phyloP scores from a whole-genome alignment of 37 sponge, comb jelly and placozoan genomes.

The Aplysina aerophoba region DNA sequence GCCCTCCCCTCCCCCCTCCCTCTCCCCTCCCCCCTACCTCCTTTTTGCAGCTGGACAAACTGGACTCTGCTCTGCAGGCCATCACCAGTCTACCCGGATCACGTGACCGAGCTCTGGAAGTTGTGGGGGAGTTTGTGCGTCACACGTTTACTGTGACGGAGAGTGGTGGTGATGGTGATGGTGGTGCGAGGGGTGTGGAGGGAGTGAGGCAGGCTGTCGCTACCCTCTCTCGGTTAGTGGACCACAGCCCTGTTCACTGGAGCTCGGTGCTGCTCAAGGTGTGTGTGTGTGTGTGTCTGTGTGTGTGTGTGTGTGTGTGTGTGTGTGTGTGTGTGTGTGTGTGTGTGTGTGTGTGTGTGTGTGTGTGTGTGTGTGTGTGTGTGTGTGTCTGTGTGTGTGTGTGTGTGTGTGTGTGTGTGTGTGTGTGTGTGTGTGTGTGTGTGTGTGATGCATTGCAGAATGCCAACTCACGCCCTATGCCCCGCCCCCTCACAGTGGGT shows the following conservation, averaged over 20 bases:
- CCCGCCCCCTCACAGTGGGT: constrained; percentile 3
- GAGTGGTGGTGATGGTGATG: background rate
- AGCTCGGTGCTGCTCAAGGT: background rate
- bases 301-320: no score
- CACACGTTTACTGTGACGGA: background rate
- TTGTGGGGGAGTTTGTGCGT: background rate
- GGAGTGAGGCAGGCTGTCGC: background rate
- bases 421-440: no score
- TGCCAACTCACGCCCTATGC: background rate
- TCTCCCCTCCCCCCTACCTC: background rate
- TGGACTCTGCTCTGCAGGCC: background rate
- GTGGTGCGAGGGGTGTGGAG: background rate
- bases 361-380: no score
- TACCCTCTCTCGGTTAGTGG: background rate
- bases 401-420: no score
- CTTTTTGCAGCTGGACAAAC: background rate
- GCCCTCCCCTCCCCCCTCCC: background rate
- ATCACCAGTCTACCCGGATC: background rate
- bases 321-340: no score
- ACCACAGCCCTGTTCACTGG: background rate
- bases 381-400: no score
- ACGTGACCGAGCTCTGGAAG: constrained; percentile 9
- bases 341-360: no score
- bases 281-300: background rate
- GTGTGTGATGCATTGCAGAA: no score